phyloP scores from a whole-genome alignment of 2,797 vertebrate genomes.

The Enteromius argenteus region DNA sequence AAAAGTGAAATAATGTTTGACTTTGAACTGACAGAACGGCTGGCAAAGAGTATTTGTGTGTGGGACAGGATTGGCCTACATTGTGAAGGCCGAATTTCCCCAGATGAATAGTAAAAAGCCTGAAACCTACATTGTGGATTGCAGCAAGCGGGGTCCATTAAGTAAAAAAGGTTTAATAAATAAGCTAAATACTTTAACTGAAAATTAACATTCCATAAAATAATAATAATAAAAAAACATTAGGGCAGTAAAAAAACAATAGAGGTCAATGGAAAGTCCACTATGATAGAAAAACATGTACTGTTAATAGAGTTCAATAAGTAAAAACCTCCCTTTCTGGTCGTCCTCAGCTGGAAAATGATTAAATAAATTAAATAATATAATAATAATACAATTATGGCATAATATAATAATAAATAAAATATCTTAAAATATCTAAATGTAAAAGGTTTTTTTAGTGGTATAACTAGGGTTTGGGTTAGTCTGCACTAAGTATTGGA shows the following conservation, averaged over 20 bases:
- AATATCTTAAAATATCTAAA: not conserved
- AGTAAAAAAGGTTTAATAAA: not conserved
- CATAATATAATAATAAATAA: not conserved
- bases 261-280: not conserved
- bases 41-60: not conserved
- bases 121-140: not conserved
- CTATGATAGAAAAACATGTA: not conserved
- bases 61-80: conserved; percentile 1
- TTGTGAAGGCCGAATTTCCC: conserved; percentile 4
- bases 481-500: not conserved
- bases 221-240: not conserved
- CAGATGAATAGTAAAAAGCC: not conserved
- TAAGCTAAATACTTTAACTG: not conserved
- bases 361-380: too few relatives aligned
- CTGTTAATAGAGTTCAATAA: not conserved
- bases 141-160: not conserved
- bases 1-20: not conserved
- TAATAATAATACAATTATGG: too few relatives aligned
- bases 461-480: not conserved
- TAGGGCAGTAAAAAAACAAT: not conserved
- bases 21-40: not conserved
- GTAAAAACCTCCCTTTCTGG: not conserved
- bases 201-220: not conserved
- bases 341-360: not conserved
- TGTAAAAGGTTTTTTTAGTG: not conserved